Base-by-base conservation (phyloP, 2,113 vertebrate species). In the Myocastor coypus region DNA sequence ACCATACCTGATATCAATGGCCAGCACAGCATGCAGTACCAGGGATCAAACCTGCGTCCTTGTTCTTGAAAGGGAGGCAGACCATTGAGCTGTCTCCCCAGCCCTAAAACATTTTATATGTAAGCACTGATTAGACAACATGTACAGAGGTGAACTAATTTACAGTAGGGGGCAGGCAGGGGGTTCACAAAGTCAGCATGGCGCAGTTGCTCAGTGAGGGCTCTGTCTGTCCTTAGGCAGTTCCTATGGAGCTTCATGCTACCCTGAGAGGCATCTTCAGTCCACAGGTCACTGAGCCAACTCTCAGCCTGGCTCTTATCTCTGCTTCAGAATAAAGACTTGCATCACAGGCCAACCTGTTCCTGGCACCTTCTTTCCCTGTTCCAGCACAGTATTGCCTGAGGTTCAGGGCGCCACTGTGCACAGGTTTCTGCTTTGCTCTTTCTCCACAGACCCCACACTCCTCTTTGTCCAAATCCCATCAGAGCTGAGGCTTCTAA, bases 181-280 rank as follows among this genome's bases (percentile, higher is more conserved):
- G 40, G 55, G 50, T 10, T 63, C 24, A 6, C 32, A 68, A 34
- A 32, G 14, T 68, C 4, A 16, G 32, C 16, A 3, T 68, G 66
- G 66, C 14, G 5, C 4, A 16, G 66, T 68, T 32, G 16, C 66
- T n/a, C 32, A 7, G 66, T 68, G 66, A 68, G 66, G 32, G 32
- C 5, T 68, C 66, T 68, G 24, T 63, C 64, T 16, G 5, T 66
- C 64, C 1, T 16, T 14, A n/a, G 32, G 64, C 64, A 68, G 32
- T 34, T 68, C 64, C 64, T 68, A 2, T 99, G 99, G 99, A 99
- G 99, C 98, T 99, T 99, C 97, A 98, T 99, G 85, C 98, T 99
- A 92, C 99, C 99, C 0, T 99, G 99, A 75, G 99, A 99, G 98
- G 99, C 2, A 99, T 99, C 97, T 99, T 99, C 98, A 99, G 98